Evolutionary conservation across 2,113 vertebrate genomes (phyloP).

Genomic region (Phaethornis superciliosus): DNA sequence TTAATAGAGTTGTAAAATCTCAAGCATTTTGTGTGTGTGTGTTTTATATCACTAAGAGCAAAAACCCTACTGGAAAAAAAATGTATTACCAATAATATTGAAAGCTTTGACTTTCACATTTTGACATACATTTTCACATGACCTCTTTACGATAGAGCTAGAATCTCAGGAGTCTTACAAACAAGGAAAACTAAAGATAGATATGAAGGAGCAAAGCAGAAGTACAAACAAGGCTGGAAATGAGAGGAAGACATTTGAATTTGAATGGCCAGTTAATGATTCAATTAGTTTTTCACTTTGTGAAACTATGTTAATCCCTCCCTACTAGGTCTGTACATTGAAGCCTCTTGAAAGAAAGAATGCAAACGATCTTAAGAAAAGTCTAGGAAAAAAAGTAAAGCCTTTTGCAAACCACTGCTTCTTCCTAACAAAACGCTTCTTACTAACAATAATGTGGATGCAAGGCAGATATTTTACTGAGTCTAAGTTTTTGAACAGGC

Average conservation of each 20-base stretch:
- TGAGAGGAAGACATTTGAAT: constrained; percentile 83
- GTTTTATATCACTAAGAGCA: neutral
- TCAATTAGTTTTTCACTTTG: constrained; percentile 82
- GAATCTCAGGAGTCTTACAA: constrained; percentile 74
- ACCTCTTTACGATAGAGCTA: constrained; percentile 60
- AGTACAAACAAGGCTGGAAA: constrained; percentile 71
- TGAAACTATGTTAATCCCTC: constrained; percentile 82
- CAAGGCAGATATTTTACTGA: constrained; percentile 29
- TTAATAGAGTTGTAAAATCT: neutral
- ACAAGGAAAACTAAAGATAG: constrained; percentile 68
- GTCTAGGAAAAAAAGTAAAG: constrained; percentile 8
- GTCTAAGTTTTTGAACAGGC: neutral
- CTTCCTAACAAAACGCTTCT: constrained; percentile 34
- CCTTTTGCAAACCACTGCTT: constrained; percentile 51
- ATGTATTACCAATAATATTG: neutral
- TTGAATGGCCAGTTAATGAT: constrained; percentile 84
- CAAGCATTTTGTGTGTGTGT: neutral
- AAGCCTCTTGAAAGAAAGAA: constrained; percentile 70
- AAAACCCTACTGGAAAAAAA: neutral
- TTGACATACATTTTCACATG: constrained; percentile 78
- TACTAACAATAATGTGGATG: constrained; percentile 6
- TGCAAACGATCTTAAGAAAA: constrained; percentile 58
- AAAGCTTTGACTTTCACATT: constrained; percentile 40
- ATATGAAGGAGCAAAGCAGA: constrained; percentile 64
- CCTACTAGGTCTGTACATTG: constrained; percentile 67